These are phyloP conservation scores for Raja brachyura DNA, from an alignment of 2,113 vertebrate genomes.

Conservation along the genomic window DNA sequence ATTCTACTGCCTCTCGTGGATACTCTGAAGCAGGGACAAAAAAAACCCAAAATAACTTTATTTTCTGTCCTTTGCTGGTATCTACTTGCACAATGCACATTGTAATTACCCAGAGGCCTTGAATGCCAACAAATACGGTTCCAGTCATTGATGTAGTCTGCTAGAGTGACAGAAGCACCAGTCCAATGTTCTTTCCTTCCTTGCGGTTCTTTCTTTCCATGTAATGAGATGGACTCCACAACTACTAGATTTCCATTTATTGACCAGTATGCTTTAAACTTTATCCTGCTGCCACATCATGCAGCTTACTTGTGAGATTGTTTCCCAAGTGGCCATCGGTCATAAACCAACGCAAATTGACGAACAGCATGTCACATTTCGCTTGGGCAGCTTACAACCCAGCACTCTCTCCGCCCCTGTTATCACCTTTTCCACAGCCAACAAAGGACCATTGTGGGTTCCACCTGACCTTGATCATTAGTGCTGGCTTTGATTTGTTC, in stretches of 20 bases:
- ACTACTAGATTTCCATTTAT: not conserved
- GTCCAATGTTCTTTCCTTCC: not conserved
- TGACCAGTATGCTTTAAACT: not conserved
- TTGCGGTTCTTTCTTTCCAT: not conserved
- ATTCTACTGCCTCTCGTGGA: not conserved
- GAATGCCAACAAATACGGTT: not conserved
- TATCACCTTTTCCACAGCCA: no score
- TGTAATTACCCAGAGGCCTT: not conserved
- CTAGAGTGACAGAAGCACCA: not conserved
- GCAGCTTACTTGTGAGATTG: not conserved
- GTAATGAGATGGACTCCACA: not conserved
- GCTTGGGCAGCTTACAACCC: no score
- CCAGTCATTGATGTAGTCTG: not conserved
- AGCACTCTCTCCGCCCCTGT: no score
- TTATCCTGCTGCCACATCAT: not conserved
- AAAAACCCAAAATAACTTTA: not conserved
- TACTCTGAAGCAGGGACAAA: not conserved
- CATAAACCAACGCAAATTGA: no score
- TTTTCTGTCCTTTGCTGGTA: not conserved
- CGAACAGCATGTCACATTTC: no score
- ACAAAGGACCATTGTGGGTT: no score
- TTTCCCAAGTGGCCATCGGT: not conserved
- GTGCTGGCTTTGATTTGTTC: no score
- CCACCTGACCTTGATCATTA: no score
- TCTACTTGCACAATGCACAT: not conserved